Evolutionary conservation across 2,113 vertebrate species (phyloP).

Genomic region (Cisticola juncidis): DNA sequence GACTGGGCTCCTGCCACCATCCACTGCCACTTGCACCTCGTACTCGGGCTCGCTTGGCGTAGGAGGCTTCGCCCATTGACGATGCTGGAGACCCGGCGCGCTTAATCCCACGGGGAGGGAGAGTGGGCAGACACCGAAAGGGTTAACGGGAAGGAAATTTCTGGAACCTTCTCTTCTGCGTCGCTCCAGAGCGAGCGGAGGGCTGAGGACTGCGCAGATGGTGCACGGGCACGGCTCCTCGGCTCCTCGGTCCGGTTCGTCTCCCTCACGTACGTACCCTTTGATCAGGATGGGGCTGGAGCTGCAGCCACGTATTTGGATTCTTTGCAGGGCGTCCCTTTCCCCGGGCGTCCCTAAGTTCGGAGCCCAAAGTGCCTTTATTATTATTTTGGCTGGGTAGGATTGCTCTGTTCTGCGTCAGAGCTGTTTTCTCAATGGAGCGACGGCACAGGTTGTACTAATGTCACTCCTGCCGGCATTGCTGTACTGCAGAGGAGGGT

Average conservation of each 20-base stretch:
- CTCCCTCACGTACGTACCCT: constrained; percentile 74
- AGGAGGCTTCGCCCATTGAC: constrained; percentile 73
- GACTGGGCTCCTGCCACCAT: constrained; percentile 58
- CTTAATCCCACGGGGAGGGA: constrained; percentile 70
- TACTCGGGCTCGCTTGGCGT: constrained; percentile 16
- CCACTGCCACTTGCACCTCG: constrained; percentile 18
- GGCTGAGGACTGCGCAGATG: constrained; percentile 75
- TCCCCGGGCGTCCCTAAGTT: constrained; percentile 24
- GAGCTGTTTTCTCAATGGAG: constrained; percentile 72
- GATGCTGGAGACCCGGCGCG: constrained; percentile 80
- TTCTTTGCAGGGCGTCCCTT: constrained; percentile 55
- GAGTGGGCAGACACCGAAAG: constrained; percentile 72
- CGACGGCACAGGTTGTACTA: constrained; percentile 66
- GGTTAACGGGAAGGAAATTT: constrained; percentile 83
- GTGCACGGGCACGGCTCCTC: constrained; percentile 66
- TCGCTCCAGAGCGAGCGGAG: constrained; percentile 67
- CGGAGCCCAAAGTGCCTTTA: not conserved
- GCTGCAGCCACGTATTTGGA: constrained; percentile 11
- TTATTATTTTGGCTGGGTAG: constrained; percentile 46
- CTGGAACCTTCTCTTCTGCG: constrained; percentile 85
- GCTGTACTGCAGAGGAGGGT: constrained; percentile 64
- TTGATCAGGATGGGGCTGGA: constrained; percentile 59
- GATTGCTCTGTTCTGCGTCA: constrained; percentile 68
- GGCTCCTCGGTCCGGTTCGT: constrained; percentile 60
- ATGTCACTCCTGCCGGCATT: constrained; percentile 59